Conservation (phyloP, 1,140 invertebrate species). For the Globodera rostochiensis region DNA sequence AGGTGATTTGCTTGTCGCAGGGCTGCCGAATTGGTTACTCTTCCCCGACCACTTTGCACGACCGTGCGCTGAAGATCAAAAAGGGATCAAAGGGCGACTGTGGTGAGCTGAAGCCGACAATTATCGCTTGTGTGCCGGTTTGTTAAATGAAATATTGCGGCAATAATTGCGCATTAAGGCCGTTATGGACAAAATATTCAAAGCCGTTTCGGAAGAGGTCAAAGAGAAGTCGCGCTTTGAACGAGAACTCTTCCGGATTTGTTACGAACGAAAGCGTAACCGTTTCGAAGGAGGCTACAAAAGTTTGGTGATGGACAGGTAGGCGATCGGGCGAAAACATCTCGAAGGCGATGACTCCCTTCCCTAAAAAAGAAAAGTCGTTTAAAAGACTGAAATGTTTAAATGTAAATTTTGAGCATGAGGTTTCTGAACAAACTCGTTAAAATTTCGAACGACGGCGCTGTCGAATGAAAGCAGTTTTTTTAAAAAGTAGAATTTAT, state of each 20-base stretch:
- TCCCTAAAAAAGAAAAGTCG: too few species aligned
- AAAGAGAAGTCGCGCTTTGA: conserved; percentile 55
- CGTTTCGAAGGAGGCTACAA: conserved; percentile 80
- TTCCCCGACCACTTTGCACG: conserved; percentile 86
- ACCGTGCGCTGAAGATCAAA: conserved; percentile 90
- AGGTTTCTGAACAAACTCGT: too few species aligned
- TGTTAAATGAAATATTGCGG: conserved; percentile 49
- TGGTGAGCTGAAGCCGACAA: conserved; percentile 83
- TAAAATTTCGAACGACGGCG: too few species aligned
- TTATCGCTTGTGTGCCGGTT: conserved; percentile 91
- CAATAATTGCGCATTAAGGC: conserved; percentile 47
- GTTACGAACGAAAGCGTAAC: conserved; percentile 65
- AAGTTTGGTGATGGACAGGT: conserved; percentile 78
- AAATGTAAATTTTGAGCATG: too few species aligned
- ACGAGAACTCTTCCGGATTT: conserved; percentile 66
- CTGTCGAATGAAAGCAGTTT: too few species aligned
- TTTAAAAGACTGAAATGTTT: too few species aligned
- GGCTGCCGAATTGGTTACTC: conserved; percentile 95
- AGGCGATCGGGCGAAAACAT: conserved; percentile 29
- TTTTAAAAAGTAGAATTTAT: too few species aligned
- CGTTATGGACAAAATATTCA: conserved; percentile 67
- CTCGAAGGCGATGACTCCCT: too few species aligned
- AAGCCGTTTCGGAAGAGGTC: conserved; percentile 66
- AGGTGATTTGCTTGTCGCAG: conserved; percentile 67
- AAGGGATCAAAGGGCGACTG: conserved; percentile 82